phyloP scores from a whole-genome alignment of 2,113 vertebrate genomes.

The Phrynosoma blainvillii region DNA sequence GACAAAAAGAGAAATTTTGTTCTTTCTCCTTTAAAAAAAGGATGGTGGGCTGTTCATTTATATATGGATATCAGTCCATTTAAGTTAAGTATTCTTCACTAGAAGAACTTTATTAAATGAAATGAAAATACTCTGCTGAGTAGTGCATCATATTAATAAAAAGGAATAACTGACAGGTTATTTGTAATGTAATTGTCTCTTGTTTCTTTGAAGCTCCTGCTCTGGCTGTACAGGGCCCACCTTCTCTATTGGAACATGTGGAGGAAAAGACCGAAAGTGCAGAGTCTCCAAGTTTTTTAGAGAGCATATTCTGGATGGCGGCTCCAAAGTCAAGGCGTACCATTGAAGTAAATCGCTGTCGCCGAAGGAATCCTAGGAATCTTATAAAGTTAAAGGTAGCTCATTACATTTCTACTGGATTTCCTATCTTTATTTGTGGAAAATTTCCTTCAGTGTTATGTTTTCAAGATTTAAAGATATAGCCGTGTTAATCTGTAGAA shows the following conservation, averaged over 20 bases:
- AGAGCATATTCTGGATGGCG: slow-evolving; percentile 92
- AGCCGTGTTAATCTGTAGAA: too few relatives aligned
- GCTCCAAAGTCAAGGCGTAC: slow-evolving; percentile 91
- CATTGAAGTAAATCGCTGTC: slow-evolving; percentile 91
- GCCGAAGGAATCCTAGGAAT: slow-evolving; percentile 83
- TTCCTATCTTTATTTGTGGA: fast-evolving
- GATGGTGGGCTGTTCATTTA: neutral
- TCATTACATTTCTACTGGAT: fast-evolving
- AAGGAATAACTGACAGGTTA: fast-evolving
- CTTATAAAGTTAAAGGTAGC: slow-evolving; percentile 87
- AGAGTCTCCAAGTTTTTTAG: slow-evolving; percentile 64
- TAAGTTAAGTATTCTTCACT: neutral
- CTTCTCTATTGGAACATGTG: slow-evolving; percentile 58
- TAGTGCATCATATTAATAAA: fast-evolving
- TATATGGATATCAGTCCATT: neutral
- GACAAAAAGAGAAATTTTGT: neutral
- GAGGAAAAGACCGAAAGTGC: neutral
- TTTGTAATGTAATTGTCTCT: fast-evolving
- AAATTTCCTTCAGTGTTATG: too few relatives aligned
- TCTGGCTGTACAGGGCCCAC: slow-evolving; percentile 76
- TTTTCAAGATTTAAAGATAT: too few relatives aligned
- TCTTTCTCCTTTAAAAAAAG: neutral
- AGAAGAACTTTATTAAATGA: neutral
- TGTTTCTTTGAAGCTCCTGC: slow-evolving; percentile 76
- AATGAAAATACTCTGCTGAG: fast-evolving